Base-by-base conservation (phyloP, 1,140 invertebrate genomes). In the Zaprionus ornatus region DNA sequence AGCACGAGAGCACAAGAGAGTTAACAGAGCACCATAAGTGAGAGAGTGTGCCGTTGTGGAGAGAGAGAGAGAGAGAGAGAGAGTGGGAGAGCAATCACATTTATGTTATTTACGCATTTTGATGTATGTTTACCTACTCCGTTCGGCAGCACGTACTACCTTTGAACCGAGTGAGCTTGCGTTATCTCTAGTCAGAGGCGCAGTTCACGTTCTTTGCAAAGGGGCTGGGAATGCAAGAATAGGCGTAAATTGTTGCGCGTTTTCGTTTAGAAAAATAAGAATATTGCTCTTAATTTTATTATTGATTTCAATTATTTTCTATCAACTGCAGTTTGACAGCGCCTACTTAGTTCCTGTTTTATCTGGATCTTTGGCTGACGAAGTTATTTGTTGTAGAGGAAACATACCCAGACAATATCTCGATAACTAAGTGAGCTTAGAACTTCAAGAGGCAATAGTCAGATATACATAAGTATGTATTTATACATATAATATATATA, bases 91-190 rank as follows among this genome's bases (percentile, higher is more conserved):
- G 71, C 9, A 29, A 19, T 10, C 35, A 4, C 63, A 15, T 68
- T 45, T 65, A 60, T 71, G 52, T 70, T 83, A 83, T 73, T 80
- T 88, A 87, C 83, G 77, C 77, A 83, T 75, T 88, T 77, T 73
- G 73, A 74, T 87, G 63, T 78, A 63, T 77, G 83, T 74, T 79
- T 72, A 48, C 50, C 60, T 52, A 66, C 72, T 48, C 57, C 32
- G 45, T 62, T 50, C 50, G 35, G 19, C 60, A 61, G 70, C 75
- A 75, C 76, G 63, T 71, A 72, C 80, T 76, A 62, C 60, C 64
- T 73, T 79, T 65, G 23, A 62, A 65, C 63, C 65, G 37, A 57
- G 63, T 23, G 40, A 45, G 61, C 42, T 52, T 64, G 62, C 82
- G 74, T 71, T 85, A 64, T 85, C 55, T 48, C 42, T 32, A 32